Percentiles rank a stretch among this genome's conserved stretches.
Conservation (phyloP, 2,113 vertebrate genomes). For the Oryzias celebensis region DNA sequence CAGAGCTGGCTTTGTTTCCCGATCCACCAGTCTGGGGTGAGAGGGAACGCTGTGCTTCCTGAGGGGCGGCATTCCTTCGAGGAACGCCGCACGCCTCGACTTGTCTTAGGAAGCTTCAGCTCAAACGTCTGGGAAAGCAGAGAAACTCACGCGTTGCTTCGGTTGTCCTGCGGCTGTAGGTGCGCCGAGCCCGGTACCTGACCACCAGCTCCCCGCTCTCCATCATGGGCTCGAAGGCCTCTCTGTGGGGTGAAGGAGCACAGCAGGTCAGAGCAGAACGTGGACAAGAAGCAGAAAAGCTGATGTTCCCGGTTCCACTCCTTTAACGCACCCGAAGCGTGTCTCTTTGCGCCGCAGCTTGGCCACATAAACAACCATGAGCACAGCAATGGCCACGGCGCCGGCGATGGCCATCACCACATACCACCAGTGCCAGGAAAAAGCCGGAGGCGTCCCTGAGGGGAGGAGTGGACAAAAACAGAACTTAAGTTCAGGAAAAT, state of each 20-base stretch:
- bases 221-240: slow-evolving; percentile 88
- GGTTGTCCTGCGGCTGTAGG: slow-evolving; percentile 87
- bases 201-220: slow-evolving; percentile 90
- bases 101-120: slow-evolving; percentile 6
- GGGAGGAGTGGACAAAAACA: slow-evolving; percentile 20
- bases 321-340: slow-evolving; percentile 83
- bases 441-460: slow-evolving; percentile 55
- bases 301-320: slow-evolving; percentile 17
- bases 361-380: slow-evolving; percentile 82
- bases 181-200: slow-evolving; percentile 85
- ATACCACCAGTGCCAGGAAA: slow-evolving; percentile 94
- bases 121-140: background rate
- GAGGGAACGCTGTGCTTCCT: background rate
- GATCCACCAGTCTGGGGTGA: background rate
- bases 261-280: background rate
- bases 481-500: background rate
- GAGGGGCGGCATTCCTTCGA: background rate
- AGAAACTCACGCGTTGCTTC: slow-evolving; percentile 86
- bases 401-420: slow-evolving; percentile 82
- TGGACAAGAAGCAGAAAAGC: slow-evolving; percentile 10
- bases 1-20: background rate
- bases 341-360: slow-evolving; percentile 86
- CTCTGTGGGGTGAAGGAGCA: slow-evolving; percentile 64
- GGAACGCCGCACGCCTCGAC: slow-evolving; percentile 28
- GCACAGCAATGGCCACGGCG: slow-evolving; percentile 75